A percentile compares a stretch with the other conserved stretches of the same genome.
Evolutionary conservation across 2,797 vertebrate genomes (phyloP).

Genomic region (Characodon lateralis): DNA sequence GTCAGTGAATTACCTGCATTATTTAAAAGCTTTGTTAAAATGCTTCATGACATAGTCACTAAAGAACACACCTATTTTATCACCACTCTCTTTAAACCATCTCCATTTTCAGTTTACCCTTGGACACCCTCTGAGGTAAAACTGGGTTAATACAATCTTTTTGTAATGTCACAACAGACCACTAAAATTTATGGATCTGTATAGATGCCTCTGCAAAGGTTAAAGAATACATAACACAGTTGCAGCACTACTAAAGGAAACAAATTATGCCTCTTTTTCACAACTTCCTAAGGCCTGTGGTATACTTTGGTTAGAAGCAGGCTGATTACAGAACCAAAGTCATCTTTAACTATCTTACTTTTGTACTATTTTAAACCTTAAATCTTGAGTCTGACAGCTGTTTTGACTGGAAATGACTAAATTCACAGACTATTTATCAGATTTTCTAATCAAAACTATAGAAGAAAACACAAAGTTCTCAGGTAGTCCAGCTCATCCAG

Average conservation of each 20-base stretch:
- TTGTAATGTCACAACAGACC: conserved; percentile 37
- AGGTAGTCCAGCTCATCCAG: too few species aligned
- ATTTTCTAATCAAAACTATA: not conserved
- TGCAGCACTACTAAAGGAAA: not conserved
- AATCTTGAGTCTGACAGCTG: not conserved
- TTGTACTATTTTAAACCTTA: not conserved
- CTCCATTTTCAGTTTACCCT: conserved; percentile 59
- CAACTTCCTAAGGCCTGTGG: not conserved
- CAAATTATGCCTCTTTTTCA: not conserved
- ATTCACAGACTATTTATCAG: not conserved
- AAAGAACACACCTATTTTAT: conserved; percentile 63
- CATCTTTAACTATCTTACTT: not conserved
- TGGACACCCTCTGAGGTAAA: conserved; percentile 45
- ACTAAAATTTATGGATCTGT: not conserved
- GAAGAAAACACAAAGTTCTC: not conserved
- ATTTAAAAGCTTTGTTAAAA: conserved; percentile 64
- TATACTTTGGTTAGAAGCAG: not conserved
- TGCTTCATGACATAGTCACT: conserved; percentile 67
- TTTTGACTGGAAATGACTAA: not conserved
- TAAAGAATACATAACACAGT: conserved; percentile 2
- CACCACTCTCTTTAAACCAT: conserved; percentile 51
- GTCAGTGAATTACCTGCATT: conserved; percentile 62
- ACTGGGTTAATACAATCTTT: conserved; percentile 24
- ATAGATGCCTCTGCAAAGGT: conserved; percentile 1
- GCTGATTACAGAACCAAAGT: not conserved